These are phyloP conservation scores for Himantopus leucocephalus DNA, from an alignment of 2,113 vertebrate species.

Conservation along the genomic window DNA sequence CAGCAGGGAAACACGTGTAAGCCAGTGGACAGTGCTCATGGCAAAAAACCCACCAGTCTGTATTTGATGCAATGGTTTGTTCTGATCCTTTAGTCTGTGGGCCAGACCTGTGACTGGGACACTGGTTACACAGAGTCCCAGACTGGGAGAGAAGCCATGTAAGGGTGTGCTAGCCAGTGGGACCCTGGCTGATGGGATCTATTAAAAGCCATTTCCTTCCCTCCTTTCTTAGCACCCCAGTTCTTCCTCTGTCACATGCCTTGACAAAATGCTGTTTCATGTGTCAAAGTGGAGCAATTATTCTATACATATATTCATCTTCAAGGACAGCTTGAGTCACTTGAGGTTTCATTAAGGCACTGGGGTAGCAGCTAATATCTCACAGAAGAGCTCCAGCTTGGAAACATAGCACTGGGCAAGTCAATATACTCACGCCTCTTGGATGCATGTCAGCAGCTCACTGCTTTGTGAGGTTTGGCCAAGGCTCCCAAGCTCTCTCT, in stretches of 20 bases:
- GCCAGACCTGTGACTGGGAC: not conserved
- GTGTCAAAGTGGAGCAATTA: not conserved
- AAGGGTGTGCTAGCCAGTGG: not conserved
- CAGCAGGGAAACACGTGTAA: not conserved
- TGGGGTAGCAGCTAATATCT: not conserved
- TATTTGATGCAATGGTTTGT: not conserved
- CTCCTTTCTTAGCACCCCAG: not conserved
- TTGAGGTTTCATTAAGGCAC: not conserved
- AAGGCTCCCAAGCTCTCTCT: not conserved
- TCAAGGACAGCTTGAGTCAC: not conserved
- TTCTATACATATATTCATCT: not conserved
- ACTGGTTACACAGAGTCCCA: not conserved
- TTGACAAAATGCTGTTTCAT: slow-evolving; percentile 11
- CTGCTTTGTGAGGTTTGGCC: slow-evolving; percentile 38
- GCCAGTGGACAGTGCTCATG: not conserved
- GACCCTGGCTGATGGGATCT: not conserved
- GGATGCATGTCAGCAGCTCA: slow-evolving; percentile 27
- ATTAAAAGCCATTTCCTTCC: not conserved
- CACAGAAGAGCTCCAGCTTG: not conserved
- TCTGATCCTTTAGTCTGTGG: not conserved
- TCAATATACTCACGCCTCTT: not conserved
- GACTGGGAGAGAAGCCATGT: not conserved
- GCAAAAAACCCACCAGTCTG: not conserved
- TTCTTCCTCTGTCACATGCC: not conserved
- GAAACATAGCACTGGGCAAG: not conserved